phyloP scores from a whole-genome alignment of 2,797 vertebrate species.

The Crenuchus spilurus region DNA sequence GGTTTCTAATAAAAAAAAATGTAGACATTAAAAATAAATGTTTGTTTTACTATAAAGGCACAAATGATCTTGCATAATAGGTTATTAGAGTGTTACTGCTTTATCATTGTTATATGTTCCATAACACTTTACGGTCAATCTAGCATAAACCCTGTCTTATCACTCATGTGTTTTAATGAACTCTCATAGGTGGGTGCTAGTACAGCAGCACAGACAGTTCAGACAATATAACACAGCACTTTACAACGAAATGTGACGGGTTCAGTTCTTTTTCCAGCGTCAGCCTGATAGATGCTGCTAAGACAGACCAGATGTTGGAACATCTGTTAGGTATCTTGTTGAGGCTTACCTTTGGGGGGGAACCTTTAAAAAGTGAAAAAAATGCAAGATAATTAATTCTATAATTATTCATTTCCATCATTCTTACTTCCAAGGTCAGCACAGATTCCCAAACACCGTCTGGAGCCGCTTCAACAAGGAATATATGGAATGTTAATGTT shows the following conservation, averaged over 20 bases:
- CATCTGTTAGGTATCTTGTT: constrained; percentile 71
- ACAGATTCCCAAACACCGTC: neutral
- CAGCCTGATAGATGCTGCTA: neutral
- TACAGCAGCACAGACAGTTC: neutral
- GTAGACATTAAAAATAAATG: no score
- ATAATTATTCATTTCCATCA: constrained; percentile 66
- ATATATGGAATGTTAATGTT: neutral
- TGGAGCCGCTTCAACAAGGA: constrained; percentile 2
- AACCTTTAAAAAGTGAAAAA: constrained; percentile 58
- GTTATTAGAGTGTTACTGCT: no score
- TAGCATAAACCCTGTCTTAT: no score
- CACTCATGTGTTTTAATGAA: no score
- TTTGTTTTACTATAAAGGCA: no score
- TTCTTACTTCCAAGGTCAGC: constrained; percentile 34
- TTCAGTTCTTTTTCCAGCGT: neutral
- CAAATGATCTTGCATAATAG: no score
- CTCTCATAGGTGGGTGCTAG: no score
- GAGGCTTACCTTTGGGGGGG: constrained; percentile 66
- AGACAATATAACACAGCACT: neutral
- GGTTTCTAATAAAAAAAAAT: no score
- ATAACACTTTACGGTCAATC: no score
- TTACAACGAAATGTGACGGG: neutral
- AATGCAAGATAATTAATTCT: constrained; percentile 69
- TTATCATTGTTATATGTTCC: no score
- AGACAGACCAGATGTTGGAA: constrained; percentile 67